These are phyloP conservation scores for Mechanitis mazaeus DNA, from an alignment of 2,888 invertebrate species.

Conservation along the genomic window DNA sequence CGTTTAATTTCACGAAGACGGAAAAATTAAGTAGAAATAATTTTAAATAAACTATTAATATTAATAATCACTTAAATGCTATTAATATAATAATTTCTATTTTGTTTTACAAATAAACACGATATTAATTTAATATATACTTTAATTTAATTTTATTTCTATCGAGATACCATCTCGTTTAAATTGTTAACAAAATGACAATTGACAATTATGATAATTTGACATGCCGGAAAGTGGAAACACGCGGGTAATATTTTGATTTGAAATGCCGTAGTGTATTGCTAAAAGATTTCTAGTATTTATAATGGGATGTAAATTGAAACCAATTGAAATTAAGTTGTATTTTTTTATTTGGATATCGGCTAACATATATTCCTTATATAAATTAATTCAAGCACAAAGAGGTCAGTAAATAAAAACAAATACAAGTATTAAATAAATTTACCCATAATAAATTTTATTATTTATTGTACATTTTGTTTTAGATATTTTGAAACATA, in stretches of 20 bases:
- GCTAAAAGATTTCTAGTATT: background rate
- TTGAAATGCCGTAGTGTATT: background rate
- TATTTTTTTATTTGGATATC: slow-evolving; percentile 75
- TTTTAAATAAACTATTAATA: too few species aligned
- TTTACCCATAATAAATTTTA: background rate
- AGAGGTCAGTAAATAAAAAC: slow-evolving; percentile 53
- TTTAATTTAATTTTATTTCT: too few species aligned
- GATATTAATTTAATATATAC: too few species aligned
- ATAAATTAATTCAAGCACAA: slow-evolving; percentile 69
- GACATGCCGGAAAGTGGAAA: background rate
- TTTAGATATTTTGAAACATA: slow-evolving; percentile 52
- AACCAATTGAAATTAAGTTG: slow-evolving; percentile 54
- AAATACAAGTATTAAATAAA: background rate
- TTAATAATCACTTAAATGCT: too few species aligned
- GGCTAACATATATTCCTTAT: slow-evolving; percentile 75
- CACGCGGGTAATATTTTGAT: background rate
- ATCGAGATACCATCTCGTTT: too few species aligned
- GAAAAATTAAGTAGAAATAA: too few species aligned
- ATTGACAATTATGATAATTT: background rate
- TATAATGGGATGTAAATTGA: slow-evolving; percentile 45
- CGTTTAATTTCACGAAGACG: too few species aligned
- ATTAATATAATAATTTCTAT: too few species aligned
- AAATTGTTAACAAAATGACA: too few species aligned
- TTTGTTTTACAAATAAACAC: too few species aligned
- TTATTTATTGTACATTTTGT: slow-evolving; percentile 22